Percentiles rank a stretch among this genome's conserved stretches.
phyloP scores from a whole-genome alignment of 53 echinoderm and acorn worm species.

The Astropecten irregularis region DNA sequence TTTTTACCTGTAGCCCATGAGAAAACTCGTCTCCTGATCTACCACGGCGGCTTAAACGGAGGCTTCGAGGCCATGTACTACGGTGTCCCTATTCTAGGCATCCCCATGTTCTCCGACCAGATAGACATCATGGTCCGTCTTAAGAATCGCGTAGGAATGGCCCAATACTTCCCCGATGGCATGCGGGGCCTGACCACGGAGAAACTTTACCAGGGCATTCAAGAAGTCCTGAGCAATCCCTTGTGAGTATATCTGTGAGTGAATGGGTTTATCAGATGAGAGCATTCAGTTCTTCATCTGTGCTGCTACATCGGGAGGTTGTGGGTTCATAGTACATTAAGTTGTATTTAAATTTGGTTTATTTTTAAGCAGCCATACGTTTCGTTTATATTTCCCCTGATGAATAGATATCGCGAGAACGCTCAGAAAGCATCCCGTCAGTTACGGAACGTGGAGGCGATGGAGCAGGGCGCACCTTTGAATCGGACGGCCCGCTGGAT shows the following conservation, averaged over 20 bases:
- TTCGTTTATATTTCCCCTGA: not conserved
- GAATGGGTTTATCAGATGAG: not conserved
- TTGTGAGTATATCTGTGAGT: slow-evolving; percentile 11
- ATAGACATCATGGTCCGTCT: slow-evolving; percentile 38
- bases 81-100: slow-evolving; percentile 35
- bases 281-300: not conserved
- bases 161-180: slow-evolving; percentile 27
- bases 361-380: not conserved
- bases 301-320: not conserved
- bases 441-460: not conserved
- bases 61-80: slow-evolving; percentile 54
- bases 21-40: slow-evolving; percentile 39
- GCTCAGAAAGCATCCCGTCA: not conserved
- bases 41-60: slow-evolving; percentile 49
- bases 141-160: slow-evolving; percentile 38
- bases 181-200: slow-evolving; percentile 23
- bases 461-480: not conserved
- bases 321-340: not conserved
- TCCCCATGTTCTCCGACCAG: slow-evolving; percentile 44
- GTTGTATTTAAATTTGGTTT: not conserved
- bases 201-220: slow-evolving; percentile 26
- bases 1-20: slow-evolving; percentile 20
- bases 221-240: not conserved
- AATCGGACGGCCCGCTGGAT: slow-evolving; percentile 26
- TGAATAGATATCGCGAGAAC: slow-evolving; percentile 5